Conservation (phyloP, 2,888 invertebrate species). For the Bombylius discolor region DNA sequence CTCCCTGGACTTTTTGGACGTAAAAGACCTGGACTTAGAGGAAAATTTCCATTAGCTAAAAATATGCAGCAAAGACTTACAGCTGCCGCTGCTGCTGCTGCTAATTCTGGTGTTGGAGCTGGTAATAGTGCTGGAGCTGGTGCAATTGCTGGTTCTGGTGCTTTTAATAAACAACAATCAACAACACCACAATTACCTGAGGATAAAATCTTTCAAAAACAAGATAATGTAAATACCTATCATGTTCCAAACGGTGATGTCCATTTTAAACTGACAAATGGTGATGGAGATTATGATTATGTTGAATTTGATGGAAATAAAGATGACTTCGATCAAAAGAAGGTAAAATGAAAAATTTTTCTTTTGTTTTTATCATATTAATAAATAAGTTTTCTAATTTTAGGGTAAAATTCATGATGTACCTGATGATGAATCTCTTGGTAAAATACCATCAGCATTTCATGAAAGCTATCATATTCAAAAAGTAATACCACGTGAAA, state of each 20-base stretch:
- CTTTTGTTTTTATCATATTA: too few species aligned
- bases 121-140: background rate
- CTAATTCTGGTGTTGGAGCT: background rate
- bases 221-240: slow-evolving; percentile 1
- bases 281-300: slow-evolving; percentile 9
- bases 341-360: background rate
- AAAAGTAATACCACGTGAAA: background rate
- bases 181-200: background rate
- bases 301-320: slow-evolving; percentile 4
- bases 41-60: background rate
- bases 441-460: slow-evolving; percentile 3
- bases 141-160: background rate
- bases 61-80: background rate
- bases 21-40: background rate
- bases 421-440: background rate
- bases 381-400: too few species aligned
- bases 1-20: background rate
- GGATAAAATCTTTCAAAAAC: background rate
- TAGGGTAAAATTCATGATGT: background rate
- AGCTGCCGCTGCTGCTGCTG: background rate
- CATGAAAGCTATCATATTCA: slow-evolving; percentile 3
- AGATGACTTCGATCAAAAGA: background rate
- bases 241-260: slow-evolving; percentile 16
- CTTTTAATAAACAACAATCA: background rate
- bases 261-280: slow-evolving; percentile 8